phyloP scores from a whole-genome alignment of 2,113 vertebrate genomes.

The human region GRCh38 chr3:183160501-183161000 shows the following conservation, averaged over 20 bases:
- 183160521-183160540: too few relatives aligned
- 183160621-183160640: background rate
- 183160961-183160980: background rate
- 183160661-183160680: background rate
- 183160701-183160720: background rate
- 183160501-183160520: too few relatives aligned
- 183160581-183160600: background rate
- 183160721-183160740: background rate
- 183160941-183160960: background rate
- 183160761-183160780: background rate
- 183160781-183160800: background rate
- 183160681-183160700: background rate
- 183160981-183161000: background rate
- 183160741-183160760: background rate
- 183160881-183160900: background rate
- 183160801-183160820: background rate
- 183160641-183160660: background rate
- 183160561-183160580: background rate
- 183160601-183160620: background rate
- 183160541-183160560: background rate
- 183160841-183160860: background rate
- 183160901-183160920: background rate
- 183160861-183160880: background rate
- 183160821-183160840: background rate
- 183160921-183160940: too few relatives aligned